Evolutionary conservation across 2,113 vertebrate genomes (phyloP).

Genomic region (Pipa parva): DNA sequence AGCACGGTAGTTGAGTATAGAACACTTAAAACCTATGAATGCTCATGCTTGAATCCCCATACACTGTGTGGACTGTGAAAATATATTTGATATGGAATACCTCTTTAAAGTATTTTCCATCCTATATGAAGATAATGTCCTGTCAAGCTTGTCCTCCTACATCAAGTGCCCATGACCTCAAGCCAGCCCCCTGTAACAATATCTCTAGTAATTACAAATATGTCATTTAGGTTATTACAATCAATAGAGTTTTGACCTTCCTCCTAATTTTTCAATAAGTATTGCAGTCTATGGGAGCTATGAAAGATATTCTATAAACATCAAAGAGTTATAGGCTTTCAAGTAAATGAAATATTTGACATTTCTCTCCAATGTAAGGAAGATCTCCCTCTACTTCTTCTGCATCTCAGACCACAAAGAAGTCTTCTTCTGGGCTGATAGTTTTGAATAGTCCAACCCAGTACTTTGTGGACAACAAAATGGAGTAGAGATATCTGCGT

Average conservation of each 20-base stretch:
- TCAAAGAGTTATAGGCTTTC: constrained; percentile 55
- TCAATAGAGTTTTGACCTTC: constrained; percentile 59
- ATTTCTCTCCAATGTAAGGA: constrained; percentile 39
- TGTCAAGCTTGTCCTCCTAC: constrained; percentile 10
- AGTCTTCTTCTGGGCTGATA: not conserved
- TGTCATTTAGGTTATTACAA: constrained; percentile 55
- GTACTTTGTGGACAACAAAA: not conserved
- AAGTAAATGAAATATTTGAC: constrained; percentile 59
- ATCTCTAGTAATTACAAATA: constrained; percentile 42
- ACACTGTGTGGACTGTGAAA: no score
- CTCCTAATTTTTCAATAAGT: constrained; percentile 61
- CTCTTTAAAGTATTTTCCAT: not conserved
- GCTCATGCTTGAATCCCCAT: no score
- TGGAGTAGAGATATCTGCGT: no score
- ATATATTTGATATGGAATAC: no score
- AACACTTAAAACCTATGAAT: no score
- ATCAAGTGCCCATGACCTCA: constrained; percentile 5
- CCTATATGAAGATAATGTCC: constrained; percentile 1
- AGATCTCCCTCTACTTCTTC: not conserved
- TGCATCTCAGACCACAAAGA: not conserved
- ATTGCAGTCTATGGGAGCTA: constrained; percentile 46
- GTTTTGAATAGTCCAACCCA: not conserved
- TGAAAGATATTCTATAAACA: constrained; percentile 52
- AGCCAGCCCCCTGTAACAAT: not conserved
- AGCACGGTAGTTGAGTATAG: no score